phyloP scores from a whole-genome alignment of 2,113 vertebrate species.

The Nycticorax nycticorax region DNA sequence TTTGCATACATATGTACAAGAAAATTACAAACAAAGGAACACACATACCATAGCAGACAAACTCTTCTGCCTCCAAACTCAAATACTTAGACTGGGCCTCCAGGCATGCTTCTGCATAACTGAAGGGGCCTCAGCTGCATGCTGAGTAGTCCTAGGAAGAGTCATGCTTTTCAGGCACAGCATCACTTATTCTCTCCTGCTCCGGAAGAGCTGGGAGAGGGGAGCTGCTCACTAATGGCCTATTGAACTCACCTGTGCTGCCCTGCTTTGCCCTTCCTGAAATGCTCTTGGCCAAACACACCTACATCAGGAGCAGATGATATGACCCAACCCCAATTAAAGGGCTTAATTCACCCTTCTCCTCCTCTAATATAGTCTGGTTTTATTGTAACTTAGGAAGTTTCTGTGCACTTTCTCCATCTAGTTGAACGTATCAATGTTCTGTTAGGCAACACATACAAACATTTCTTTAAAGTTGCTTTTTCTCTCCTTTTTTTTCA shows the following conservation, averaged over 20 bases:
- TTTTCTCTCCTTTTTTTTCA: background rate
- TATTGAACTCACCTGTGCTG: background rate
- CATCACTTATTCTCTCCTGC: background rate
- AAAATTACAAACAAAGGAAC: background rate
- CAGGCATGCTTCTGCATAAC: background rate
- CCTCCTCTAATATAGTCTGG: background rate
- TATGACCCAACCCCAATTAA: background rate
- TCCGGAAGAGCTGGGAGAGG: background rate
- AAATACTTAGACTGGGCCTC: background rate
- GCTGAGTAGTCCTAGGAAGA: fast-evolving
- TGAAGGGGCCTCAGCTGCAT: fast-evolving
- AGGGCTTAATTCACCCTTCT: background rate
- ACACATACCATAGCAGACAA: background rate
- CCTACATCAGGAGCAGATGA: background rate
- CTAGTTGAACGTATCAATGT: background rate
- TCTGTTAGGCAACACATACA: constrained; percentile 51
- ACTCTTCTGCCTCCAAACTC: background rate
- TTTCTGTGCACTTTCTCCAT: background rate
- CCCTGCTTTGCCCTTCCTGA: background rate
- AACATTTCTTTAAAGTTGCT: constrained; percentile 67
- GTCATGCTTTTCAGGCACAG: background rate
- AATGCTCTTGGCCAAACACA: background rate
- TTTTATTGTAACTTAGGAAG: background rate
- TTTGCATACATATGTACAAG: fast-evolving
- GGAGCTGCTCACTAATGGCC: fast-evolving